Conservation (phyloP, 2,797 vertebrate genomes). For the Acropternis orthonyx region DNA sequence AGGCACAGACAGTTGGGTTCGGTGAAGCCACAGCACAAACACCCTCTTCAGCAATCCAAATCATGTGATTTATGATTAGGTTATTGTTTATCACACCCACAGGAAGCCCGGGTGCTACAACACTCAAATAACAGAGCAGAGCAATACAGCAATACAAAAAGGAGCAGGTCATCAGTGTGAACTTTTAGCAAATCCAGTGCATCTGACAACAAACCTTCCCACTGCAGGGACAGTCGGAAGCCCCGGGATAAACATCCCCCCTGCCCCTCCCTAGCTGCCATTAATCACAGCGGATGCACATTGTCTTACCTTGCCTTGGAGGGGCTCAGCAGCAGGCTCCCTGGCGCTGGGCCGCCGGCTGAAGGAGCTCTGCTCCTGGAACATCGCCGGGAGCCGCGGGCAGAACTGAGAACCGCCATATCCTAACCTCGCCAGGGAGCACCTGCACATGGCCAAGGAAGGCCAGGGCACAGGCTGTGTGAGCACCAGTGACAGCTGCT, state of each 20-base stretch:
- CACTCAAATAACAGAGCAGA: not conserved
- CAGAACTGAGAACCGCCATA: constrained; percentile 27
- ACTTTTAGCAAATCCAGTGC: not conserved
- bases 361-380: constrained; percentile 56
- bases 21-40: not conserved
- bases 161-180: not conserved
- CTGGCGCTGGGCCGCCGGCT: constrained; percentile 47
- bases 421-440: not conserved
- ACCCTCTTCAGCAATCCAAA: not conserved
- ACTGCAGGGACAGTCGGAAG: constrained; percentile 16
- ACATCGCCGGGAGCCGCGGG: constrained; percentile 42
- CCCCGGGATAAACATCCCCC: constrained; percentile 16
- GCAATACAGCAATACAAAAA: not conserved
- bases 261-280: constrained; percentile 39
- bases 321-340: constrained; percentile 49
- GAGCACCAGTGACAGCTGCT: not conserved
- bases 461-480: accelerated
- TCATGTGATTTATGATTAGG: not conserved
- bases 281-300: constrained; percentile 50
- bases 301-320: constrained; percentile 70
- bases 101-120: constrained; percentile 26
- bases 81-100: constrained; percentile 17
- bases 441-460: not conserved
- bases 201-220: not conserved
- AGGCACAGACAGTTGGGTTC: not conserved